A percentile compares a stretch with the other conserved stretches of the same genome.
These are phyloP conservation scores for Sesamia inferens DNA, from an alignment of 2,888 invertebrate species.

Conservation along the genomic window DNA sequence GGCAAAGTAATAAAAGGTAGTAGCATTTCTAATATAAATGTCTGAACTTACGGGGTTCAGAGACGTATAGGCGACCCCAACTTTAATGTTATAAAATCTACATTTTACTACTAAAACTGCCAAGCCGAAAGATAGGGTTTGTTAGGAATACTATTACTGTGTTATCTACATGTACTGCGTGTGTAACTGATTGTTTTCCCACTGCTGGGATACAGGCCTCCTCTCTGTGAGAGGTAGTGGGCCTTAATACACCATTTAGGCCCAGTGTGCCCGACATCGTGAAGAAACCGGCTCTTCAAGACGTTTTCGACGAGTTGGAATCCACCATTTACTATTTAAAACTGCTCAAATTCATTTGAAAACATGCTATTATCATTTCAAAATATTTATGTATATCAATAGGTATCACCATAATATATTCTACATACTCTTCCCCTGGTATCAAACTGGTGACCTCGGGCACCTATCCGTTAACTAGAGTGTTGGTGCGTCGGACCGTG, in stretches of 20 bases:
- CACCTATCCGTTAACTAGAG: constrained; percentile 52
- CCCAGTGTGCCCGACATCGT: background rate
- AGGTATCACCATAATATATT: background rate
- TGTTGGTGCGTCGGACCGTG: constrained; percentile 45
- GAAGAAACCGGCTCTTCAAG: too few relatives aligned
- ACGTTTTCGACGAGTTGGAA: too few relatives aligned
- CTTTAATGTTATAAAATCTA: constrained; percentile 28
- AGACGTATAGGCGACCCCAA: constrained; percentile 25
- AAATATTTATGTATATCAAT: background rate
- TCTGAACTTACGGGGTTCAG: constrained; percentile 10
- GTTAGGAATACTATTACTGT: background rate
- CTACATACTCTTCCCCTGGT: constrained; percentile 22
- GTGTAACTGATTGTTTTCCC: background rate
- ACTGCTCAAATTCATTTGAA: background rate
- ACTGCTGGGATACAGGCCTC: background rate
- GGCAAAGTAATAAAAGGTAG: constrained; percentile 28
- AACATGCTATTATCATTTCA: background rate
- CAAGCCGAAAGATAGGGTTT: constrained; percentile 1
- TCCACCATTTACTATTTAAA: too few relatives aligned
- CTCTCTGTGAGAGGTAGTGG: background rate
- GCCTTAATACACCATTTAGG: background rate
- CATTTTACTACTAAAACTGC: background rate
- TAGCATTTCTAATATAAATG: constrained; percentile 30
- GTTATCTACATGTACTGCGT: too few relatives aligned
- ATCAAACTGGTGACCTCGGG: constrained; percentile 54